Conservation (phyloP, 2,797 vertebrate species). For the Monodelphis domestica region DNA sequence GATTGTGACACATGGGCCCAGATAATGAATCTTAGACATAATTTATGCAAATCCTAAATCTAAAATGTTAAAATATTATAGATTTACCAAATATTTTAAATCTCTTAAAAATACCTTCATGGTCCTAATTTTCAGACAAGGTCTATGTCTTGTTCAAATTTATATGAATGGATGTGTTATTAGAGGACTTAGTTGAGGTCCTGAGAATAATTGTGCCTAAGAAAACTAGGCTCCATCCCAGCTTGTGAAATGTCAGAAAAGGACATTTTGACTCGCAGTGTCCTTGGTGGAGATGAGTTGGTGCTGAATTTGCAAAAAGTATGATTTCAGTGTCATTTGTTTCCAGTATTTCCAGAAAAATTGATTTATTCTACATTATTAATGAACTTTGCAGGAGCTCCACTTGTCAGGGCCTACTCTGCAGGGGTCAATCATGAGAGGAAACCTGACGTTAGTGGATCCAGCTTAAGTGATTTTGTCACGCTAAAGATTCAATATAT, state of each 20-base stretch:
- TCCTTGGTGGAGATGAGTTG: constrained; percentile 84
- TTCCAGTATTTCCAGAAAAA: constrained; percentile 90
- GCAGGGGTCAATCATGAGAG: constrained; percentile 95
- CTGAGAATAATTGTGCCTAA: background rate
- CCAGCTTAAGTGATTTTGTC: constrained; percentile 96
- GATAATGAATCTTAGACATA: background rate
- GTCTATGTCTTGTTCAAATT: constrained; percentile 35
- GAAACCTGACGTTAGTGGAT: constrained; percentile 97
- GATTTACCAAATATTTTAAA: background rate
- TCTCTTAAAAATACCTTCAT: constrained; percentile 18
- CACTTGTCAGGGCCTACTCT: constrained; percentile 93
- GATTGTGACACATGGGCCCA: constrained; percentile 20
- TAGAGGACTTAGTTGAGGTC: background rate
- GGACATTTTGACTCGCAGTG: constrained; percentile 74
- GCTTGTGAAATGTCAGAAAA: constrained; percentile 75
- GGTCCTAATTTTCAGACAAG: constrained; percentile 7
- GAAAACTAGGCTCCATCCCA: background rate
- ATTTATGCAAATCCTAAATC: background rate
- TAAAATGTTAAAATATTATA: background rate
- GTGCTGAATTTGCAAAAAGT: constrained; percentile 87
- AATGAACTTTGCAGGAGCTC: constrained; percentile 98
- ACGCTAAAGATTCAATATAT: constrained; percentile 95
- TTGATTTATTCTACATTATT: constrained; percentile 99
- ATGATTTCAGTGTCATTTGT: constrained; percentile 84
- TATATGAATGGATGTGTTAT: background rate